These are phyloP conservation scores for Aphelocoma californica DNA, from an alignment of 2,797 vertebrate species.

Conservation along the genomic window DNA sequence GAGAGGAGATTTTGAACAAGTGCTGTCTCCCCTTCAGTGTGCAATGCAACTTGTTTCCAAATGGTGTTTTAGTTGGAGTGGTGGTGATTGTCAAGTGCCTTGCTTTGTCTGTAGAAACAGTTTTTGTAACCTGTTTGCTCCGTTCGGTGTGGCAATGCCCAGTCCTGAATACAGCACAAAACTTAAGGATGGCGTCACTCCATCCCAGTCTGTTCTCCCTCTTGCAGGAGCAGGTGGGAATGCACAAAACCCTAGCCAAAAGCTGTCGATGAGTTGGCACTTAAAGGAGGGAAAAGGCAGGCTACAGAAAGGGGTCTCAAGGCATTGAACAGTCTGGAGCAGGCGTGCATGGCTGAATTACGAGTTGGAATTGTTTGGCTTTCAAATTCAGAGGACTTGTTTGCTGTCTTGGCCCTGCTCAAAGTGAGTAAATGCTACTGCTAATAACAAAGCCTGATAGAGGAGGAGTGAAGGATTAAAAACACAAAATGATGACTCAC, in stretches of 20 bases:
- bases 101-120: conserved; percentile 28
- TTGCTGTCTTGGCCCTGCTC: conserved; percentile 24
- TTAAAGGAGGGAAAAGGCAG: neutral
- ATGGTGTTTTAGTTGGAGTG: conserved; percentile 6
- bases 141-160: neutral
- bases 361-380: conserved; percentile 14
- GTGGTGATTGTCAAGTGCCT: conserved; percentile 23
- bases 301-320: conserved; percentile 20
- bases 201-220: neutral
- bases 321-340: conserved; percentile 22
- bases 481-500: conserved; percentile 45
- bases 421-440: neutral
- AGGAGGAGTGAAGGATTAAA: conserved; percentile 36
- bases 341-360: neutral
- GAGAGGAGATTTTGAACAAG: conserved; percentile 35
- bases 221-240: conserved; percentile 52
- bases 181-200: neutral
- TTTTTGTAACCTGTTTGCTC: conserved; percentile 36
- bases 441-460: conserved; percentile 1
- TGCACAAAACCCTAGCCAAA: conserved; percentile 32
- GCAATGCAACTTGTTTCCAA: conserved; percentile 21
- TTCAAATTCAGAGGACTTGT: conserved; percentile 41
- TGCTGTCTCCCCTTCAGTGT: conserved; percentile 22
- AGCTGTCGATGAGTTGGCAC: neutral
- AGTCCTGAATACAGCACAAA: neutral